These are phyloP conservation scores for Sinotaia quadrata DNA, from an alignment of 2,888 invertebrate genomes.

Conservation along the genomic window DNA sequence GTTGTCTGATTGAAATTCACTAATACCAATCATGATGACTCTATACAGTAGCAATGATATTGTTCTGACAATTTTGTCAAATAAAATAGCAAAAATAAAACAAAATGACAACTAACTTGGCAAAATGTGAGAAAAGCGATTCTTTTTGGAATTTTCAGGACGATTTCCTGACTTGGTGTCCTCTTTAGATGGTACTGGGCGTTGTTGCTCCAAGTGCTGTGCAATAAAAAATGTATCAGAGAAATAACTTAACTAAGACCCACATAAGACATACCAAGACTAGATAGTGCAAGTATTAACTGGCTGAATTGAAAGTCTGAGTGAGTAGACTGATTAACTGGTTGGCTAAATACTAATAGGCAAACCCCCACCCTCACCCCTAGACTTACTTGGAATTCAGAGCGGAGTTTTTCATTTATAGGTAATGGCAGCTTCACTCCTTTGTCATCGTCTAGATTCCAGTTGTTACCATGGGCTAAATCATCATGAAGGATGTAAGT, in stretches of 20 bases:
- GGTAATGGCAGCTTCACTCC: neutral
- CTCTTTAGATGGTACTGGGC: neutral
- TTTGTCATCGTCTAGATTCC: neutral
- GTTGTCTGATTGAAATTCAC: too few relatives aligned
- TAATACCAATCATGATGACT: too few relatives aligned
- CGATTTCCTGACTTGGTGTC: neutral
- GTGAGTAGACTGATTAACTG: too few relatives aligned
- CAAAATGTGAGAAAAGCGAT: conserved; percentile 10
- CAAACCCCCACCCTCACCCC: too few relatives aligned
- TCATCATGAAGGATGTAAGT: neutral
- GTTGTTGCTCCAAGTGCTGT: conserved; percentile 1
- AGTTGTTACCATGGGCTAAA: neutral
- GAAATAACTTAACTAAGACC: neutral
- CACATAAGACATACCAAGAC: neutral
- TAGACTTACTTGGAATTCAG: conserved; percentile 13
- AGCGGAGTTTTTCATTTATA: conserved; percentile 5
- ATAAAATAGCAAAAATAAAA: too few relatives aligned
- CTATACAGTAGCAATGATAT: too few relatives aligned
- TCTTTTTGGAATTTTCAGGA: conserved; percentile 6
- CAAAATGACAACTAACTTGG: conserved; percentile 7
- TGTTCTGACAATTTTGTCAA: too few relatives aligned
- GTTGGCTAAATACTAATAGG: too few relatives aligned
- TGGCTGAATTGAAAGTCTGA: too few relatives aligned
- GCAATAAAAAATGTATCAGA: neutral
- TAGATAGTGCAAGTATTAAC: too few relatives aligned